Conservation (phyloP, 1,140 invertebrate genomes). For the Drosophila suzukii region DNA sequence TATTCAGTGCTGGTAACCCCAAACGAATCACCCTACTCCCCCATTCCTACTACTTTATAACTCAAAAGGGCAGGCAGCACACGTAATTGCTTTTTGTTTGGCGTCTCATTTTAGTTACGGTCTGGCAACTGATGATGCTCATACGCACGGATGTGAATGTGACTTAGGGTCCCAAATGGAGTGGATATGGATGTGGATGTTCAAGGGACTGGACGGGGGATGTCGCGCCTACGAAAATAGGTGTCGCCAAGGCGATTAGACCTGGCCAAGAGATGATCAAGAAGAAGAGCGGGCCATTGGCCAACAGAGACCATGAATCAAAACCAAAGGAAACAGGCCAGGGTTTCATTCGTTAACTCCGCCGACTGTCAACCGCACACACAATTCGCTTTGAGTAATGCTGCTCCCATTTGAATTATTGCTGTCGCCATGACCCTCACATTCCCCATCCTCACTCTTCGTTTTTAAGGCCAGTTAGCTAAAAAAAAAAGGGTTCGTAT, state of each 20-base stretch:
- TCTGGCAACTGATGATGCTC: constrained; percentile 68
- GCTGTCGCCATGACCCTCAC: constrained; percentile 58
- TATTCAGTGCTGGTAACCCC: constrained; percentile 55
- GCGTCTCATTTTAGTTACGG: constrained; percentile 82
- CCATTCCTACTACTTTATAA: constrained; percentile 4
- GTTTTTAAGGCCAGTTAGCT: constrained; percentile 43
- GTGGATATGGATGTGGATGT: neutral
- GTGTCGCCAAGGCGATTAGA: constrained; percentile 79
- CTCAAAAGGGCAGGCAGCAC: constrained; percentile 63
- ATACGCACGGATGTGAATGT: constrained; percentile 33
- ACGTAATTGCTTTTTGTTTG: constrained; percentile 82
- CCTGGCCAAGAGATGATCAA: constrained; percentile 19
- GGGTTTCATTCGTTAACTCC: constrained; percentile 57
- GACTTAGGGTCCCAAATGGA: constrained; percentile 11
- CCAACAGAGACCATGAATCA: constrained; percentile 65
- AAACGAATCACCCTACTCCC: constrained; percentile 9
- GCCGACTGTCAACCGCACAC: constrained; percentile 55
- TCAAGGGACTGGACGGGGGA: constrained; percentile 24
- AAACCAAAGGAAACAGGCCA: constrained; percentile 52
- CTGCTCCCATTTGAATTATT: constrained; percentile 77
- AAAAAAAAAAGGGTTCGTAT: constrained; percentile 54
- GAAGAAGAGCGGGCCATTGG: constrained; percentile 12
- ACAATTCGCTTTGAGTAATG: constrained; percentile 69
- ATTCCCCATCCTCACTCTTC: constrained; percentile 19
- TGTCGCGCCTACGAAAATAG: constrained; percentile 76